These are phyloP conservation scores for Acanthacorydalis orientalis DNA, from an alignment of 2,888 invertebrate genomes.

Conservation along the genomic window DNA sequence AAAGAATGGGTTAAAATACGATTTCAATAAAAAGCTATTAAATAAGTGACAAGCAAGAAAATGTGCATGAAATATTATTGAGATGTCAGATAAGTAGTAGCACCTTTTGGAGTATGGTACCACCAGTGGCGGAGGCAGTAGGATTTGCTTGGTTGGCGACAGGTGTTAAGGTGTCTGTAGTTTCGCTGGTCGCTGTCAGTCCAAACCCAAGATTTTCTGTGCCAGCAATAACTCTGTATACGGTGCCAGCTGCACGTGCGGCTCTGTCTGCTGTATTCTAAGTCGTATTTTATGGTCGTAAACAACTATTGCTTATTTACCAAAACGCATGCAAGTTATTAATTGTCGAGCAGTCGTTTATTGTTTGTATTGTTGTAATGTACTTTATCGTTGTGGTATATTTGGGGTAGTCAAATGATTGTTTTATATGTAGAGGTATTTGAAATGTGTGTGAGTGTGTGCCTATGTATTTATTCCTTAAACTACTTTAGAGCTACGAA, in stretches of 20 bases:
- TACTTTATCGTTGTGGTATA: not conserved
- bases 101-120: conserved; percentile 4
- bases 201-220: conserved; percentile 60
- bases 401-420: not conserved
- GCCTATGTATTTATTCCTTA: too few species aligned
- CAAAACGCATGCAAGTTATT: too few species aligned
- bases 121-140: not conserved
- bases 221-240: conserved; percentile 61
- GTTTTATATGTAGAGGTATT: not conserved
- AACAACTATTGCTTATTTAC: too few species aligned
- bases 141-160: conserved; percentile 8
- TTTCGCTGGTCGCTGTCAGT: conserved; percentile 43
- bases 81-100: not conserved
- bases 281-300: not conserved
- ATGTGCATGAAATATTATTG: not conserved
- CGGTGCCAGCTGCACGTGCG: conserved; percentile 62
- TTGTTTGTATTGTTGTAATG: not conserved
- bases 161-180: conserved; percentile 20
- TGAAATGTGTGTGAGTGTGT: too few species aligned
- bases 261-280: conserved; percentile 64
- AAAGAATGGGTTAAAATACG: not conserved
- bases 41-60: not conserved
- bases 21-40: not conserved
- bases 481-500: too few species aligned
- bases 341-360: not conserved